These are phyloP conservation scores for Laspeyria flexula DNA, from an alignment of 2,888 invertebrate species.

Conservation along the genomic window DNA sequence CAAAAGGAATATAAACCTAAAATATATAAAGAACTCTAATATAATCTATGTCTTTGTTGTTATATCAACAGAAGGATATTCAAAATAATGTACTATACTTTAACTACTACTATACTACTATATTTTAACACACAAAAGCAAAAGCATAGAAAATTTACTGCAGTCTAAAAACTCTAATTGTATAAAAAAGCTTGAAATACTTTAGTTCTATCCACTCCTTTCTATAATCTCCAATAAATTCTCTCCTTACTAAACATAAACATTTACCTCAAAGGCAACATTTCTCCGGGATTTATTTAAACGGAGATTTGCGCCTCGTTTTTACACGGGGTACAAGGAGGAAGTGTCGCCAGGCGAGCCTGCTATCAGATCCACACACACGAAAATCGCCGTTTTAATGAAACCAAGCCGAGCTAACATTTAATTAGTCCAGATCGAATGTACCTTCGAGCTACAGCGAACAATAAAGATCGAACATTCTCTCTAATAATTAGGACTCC, in stretches of 20 bases:
- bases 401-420: conserved; percentile 60
- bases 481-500: conserved; percentile 78
- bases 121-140: too few species aligned
- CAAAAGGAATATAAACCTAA: too few species aligned
- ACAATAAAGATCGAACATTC: conserved; percentile 84
- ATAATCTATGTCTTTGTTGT: too few species aligned
- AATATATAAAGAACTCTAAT: too few species aligned
- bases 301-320: conserved; percentile 40
- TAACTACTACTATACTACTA: too few species aligned
- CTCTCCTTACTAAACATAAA: conserved; percentile 18
- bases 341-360: conserved; percentile 46
- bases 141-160: too few species aligned
- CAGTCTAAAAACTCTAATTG: too few species aligned
- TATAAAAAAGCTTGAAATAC: not conserved
- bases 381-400: conserved; percentile 81
- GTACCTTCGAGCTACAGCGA: conserved; percentile 59
- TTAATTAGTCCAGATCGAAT: conserved; percentile 81
- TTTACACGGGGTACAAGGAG: conserved; percentile 43
- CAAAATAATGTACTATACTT: too few species aligned
- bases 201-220: not conserved
- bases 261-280: conserved; percentile 24
- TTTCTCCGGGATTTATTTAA: conserved; percentile 39
- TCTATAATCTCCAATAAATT: not conserved
- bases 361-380: conserved; percentile 80
- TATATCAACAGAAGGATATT: too few species aligned